Conservation (phyloP, 2,797 vertebrate species). For the Platalea minor region DNA sequence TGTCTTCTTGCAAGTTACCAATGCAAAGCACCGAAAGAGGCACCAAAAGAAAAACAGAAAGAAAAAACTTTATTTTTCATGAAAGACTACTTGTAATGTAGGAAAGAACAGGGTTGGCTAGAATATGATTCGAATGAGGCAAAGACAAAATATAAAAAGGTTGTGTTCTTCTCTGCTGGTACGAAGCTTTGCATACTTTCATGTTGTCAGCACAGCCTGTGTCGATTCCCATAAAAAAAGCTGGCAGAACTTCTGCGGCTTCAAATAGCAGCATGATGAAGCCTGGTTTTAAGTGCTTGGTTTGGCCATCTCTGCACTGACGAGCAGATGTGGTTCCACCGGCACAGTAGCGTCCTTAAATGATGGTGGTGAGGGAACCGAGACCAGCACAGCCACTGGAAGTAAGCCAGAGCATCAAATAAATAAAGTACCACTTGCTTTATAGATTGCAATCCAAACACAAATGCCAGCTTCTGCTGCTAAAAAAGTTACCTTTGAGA, state of each 20-base stretch:
- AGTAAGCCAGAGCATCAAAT: neutral
- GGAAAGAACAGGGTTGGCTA: neutral
- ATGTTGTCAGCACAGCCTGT: neutral
- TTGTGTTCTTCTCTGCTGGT: neutral
- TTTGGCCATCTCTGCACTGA: neutral
- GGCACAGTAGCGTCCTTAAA: neutral
- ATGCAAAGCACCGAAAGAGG: neutral
- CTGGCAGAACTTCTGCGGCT: neutral
- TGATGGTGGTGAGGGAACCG: neutral
- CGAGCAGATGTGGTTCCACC: neutral
- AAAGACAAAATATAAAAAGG: neutral
- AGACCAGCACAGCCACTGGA: too few relatives aligned
- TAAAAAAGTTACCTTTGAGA: neutral
- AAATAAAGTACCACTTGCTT: neutral
- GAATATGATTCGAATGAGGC: neutral
- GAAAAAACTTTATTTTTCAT: neutral
- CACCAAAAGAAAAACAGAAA: neutral
- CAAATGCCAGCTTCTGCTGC: neutral
- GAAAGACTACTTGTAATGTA: neutral
- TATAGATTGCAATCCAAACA: neutral
- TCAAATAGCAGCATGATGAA: neutral
- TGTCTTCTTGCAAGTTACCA: neutral
- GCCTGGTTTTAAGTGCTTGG: neutral
- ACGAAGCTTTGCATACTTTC: neutral
- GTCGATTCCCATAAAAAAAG: neutral